A percentile compares a stretch with the other conserved stretches of the same genome.
Conservation (phyloP, 1,140 invertebrate genomes). For the Microplitis demolitor region DNA sequence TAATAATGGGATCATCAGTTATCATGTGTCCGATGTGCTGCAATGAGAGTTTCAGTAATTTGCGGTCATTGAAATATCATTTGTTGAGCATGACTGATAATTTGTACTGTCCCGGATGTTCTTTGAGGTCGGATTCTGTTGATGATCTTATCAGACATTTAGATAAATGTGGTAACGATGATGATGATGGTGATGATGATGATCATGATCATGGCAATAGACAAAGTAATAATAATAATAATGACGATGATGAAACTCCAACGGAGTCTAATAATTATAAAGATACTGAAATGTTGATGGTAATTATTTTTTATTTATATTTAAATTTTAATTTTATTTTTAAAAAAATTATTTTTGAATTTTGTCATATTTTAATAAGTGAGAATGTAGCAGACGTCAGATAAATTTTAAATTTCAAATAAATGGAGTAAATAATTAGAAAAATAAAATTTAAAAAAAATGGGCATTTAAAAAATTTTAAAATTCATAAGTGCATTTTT, state of each 20-base stretch:
- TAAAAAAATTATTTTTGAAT: background rate
- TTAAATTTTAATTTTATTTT: background rate
- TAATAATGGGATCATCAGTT: conserved; percentile 59
- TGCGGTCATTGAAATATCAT: conserved; percentile 65
- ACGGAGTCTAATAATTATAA: background rate
- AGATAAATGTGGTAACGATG: conserved; percentile 49
- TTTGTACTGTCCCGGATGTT: conserved; percentile 66
- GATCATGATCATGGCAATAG: no score
- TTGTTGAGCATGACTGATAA: conserved; percentile 65
- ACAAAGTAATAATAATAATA: no score
- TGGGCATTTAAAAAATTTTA: no score
- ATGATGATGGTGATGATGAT: background rate
- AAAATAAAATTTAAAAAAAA: no score
- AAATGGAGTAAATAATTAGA: no score
- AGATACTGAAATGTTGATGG: conserved; percentile 20
- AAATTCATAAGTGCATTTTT: no score
- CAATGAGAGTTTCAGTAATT: conserved; percentile 65
- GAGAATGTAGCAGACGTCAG: no score
- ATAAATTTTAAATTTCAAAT: no score
- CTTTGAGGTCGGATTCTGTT: conserved; percentile 60
- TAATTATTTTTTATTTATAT: background rate
- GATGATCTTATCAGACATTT: conserved; percentile 64
- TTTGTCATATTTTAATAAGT: background rate
- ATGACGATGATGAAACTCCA: background rate
- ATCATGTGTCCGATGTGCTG: conserved; percentile 70